A percentile compares a stretch with the other conserved stretches of the same genome.
Conservation (phyloP, 2,888 invertebrate genomes). For the Adelphocoris suturalis region DNA sequence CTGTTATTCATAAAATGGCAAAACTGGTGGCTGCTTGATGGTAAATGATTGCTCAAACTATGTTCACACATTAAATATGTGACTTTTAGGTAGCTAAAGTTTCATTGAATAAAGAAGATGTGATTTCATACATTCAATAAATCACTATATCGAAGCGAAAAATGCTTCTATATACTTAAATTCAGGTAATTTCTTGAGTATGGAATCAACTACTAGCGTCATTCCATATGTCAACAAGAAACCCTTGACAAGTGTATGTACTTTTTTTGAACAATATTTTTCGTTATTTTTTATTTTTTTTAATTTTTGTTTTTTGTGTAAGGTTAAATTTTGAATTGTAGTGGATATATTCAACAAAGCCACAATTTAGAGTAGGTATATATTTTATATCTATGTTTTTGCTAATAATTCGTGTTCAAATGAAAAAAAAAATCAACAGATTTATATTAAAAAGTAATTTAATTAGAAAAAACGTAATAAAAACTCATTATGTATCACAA, state of each 20-base stretch:
- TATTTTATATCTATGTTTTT: constrained; percentile 36
- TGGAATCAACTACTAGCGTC: constrained; percentile 34
- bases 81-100: not conserved
- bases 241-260: constrained; percentile 60
- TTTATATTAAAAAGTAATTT: constrained; percentile 40
- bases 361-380: constrained; percentile 48
- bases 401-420: constrained; percentile 46
- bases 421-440: constrained; percentile 47
- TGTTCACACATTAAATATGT: not conserved
- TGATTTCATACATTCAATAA: constrained; percentile 33
- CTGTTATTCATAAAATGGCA: not conserved
- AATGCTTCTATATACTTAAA: constrained; percentile 33
- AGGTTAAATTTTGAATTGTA: constrained; percentile 52
- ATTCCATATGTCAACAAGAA: constrained; percentile 49
- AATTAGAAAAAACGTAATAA: constrained; percentile 53
- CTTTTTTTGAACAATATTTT: constrained; percentile 13
- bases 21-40: not conserved
- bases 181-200: not conserved
- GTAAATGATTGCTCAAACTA: not conserved
- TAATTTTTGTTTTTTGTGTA: constrained; percentile 12
- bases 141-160: constrained; percentile 6
- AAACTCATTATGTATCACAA: constrained; percentile 55
- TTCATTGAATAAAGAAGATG: constrained; percentile 36
- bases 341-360: constrained; percentile 62
- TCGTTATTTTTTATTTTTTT: constrained; percentile 31